Evolutionary conservation across 2,888 invertebrate species (phyloP).

Genomic region (Platycheirus rosarum): DNA sequence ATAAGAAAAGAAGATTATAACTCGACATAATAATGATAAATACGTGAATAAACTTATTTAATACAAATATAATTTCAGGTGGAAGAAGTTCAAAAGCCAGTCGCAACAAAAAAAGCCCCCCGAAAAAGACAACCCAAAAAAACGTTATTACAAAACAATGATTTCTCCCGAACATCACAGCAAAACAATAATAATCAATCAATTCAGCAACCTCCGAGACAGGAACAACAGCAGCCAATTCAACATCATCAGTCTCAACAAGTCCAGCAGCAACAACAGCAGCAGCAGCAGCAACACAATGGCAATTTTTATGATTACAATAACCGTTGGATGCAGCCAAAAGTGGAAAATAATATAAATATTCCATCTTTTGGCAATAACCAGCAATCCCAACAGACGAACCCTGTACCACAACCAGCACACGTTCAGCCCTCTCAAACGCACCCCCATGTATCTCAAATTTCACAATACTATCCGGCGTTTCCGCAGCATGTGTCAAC

Average conservation of each 20-base stretch:
- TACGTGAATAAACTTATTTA: not conserved
- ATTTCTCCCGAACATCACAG: constrained; percentile 79
- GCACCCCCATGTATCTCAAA: constrained; percentile 86
- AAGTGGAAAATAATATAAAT: constrained; percentile 79
- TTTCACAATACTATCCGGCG: constrained; percentile 81
- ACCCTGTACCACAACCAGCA: constrained; percentile 86
- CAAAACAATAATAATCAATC: constrained; percentile 73
- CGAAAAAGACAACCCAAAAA: constrained; percentile 82
- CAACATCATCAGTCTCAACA: constrained; percentile 78
- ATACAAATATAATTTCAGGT: constrained; percentile 72
- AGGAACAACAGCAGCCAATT: constrained; percentile 77
- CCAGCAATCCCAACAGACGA: constrained; percentile 84
- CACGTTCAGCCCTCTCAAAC: constrained; percentile 91
- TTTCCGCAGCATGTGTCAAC: constrained; percentile 82
- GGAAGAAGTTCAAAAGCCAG: constrained; percentile 78
- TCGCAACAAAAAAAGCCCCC: constrained; percentile 79
- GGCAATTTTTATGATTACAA: constrained; percentile 91
- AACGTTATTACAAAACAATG: constrained; percentile 79
- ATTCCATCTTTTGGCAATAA: constrained; percentile 45
- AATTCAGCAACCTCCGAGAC: constrained; percentile 61
- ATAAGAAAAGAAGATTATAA: constrained; percentile 64
- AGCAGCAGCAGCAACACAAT: constrained; percentile 82
- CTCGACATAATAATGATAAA: not conserved
- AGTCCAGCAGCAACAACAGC: constrained; percentile 77
- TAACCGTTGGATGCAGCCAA: constrained; percentile 89